Percentiles rank a stretch among this genome's conserved stretches.
phyloP scores from a whole-genome alignment of 2,797 vertebrate species.

The Danio choprae region DNA sequence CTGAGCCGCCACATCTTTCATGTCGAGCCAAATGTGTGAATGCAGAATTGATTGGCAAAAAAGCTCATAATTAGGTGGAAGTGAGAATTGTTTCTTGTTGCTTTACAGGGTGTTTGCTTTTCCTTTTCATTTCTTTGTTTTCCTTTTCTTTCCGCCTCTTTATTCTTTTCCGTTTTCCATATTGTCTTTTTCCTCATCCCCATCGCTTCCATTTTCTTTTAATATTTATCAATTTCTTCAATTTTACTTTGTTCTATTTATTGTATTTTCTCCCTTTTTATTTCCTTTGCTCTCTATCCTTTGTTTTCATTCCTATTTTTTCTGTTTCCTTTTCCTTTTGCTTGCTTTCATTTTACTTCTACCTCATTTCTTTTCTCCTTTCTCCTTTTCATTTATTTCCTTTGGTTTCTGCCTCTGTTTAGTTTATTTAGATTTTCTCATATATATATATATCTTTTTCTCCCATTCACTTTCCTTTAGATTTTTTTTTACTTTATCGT shows the following conservation, averaged over 20 bases:
- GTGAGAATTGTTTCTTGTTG: background rate
- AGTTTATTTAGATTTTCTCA: background rate
- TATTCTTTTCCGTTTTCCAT: background rate
- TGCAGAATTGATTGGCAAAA: background rate
- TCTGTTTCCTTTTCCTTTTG: background rate
- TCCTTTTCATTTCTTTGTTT: background rate
- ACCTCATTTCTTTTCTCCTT: background rate
- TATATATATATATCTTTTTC: no score
- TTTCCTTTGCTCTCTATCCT: background rate
- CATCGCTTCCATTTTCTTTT: background rate
- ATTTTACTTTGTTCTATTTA: background rate
- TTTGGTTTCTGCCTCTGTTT: background rate
- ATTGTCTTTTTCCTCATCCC: background rate
- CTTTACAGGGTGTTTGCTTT: background rate
- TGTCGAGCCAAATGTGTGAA: background rate
- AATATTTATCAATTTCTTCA: background rate
- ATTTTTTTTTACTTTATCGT: no score
- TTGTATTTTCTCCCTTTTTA: no score
- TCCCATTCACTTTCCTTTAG: no score
- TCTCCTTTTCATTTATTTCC: background rate
- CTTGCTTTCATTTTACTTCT: background rate
- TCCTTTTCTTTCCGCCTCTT: conserved; percentile 63
- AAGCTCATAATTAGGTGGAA: background rate
- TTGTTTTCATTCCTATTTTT: background rate
- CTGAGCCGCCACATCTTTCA: conserved; percentile 27